Evolutionary conservation across 2,888 invertebrate genomes (phyloP), one percentile per base, ranked within the genome.

Genomic region (Eilema griseolum): DNA sequence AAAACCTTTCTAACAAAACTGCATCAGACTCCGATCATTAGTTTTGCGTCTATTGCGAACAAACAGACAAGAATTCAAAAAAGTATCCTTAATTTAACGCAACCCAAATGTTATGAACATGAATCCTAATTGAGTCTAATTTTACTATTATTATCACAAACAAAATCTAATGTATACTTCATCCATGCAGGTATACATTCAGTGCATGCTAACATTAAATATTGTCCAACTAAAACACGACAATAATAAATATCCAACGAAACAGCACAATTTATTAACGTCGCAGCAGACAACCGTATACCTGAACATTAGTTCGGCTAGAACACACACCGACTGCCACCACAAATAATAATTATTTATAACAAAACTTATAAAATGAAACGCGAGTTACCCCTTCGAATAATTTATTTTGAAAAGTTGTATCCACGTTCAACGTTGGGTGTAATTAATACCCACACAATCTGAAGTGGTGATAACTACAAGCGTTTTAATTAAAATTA

Each of bases 341-440:
- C 37, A 12, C 61, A 62, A 23, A 62, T 24, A 62, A 23, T 62
- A 37, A 37, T 62, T 62, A 62, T 62, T 61, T 37, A 37, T 24
- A 61, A 62, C 61, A 14, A 62, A 62, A 16, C 61, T 37, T 37
- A 16, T 62, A 62, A 62, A 62, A 62, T 37, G 33, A 62, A 62
- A 33, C 33, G n/a, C 23, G 37, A 33, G 23, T 14, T n/a, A 16
- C 10, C 37, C 37, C 23, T 62, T 3, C 14, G 23, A 62, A 24
- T 24, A 37, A 62, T 62, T 37, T 62, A 24, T 62, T 62, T 62
- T 16, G 24, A 24, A 62, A 37, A 62, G 3, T 62, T 62, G 33
- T 33, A 23, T 23, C 61, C 14, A 24, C 8, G 61, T 61, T 61
- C 61, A 61, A 33, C 24, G 61, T 16, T 62, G 52, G n/a, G 20